These are phyloP conservation scores for Cephus cinctus DNA, from an alignment of 1,140 invertebrate genomes.

Conservation along the genomic window DNA sequence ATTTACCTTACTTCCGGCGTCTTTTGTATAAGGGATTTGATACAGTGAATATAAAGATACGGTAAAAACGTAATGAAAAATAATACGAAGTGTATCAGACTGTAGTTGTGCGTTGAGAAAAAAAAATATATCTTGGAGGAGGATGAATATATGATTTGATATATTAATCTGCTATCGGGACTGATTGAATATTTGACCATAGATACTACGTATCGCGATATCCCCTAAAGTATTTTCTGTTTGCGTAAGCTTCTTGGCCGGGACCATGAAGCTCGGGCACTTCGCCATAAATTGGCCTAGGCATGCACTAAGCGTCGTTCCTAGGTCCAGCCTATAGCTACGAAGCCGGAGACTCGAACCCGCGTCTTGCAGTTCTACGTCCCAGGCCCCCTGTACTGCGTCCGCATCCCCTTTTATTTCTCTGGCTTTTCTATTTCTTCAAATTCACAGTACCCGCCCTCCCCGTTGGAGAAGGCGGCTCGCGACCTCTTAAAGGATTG, in stretches of 20 bases:
- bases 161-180: background rate
- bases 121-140: too few species aligned
- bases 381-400: conserved; percentile 4
- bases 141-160: too few species aligned
- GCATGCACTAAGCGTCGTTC: conserved; percentile 23
- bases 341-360: too few species aligned
- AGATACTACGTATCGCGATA: conserved; percentile 3
- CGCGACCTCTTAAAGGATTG: conserved; percentile 25
- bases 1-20: too few species aligned
- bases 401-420: conserved; percentile 30
- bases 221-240: conserved; percentile 33
- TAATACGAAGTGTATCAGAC: too few species aligned
- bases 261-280: conserved; percentile 29
- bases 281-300: conserved; percentile 29
- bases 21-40: too few species aligned
- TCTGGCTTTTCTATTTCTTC: conserved; percentile 24
- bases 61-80: too few species aligned
- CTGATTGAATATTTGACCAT: background rate
- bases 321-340: conserved; percentile 12
- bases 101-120: too few species aligned
- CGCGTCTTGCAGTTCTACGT: conserved; percentile 13
- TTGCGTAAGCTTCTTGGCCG: conserved; percentile 32
- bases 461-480: background rate
- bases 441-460: conserved; percentile 16
- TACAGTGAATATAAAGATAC: too few species aligned